These are phyloP conservation scores for Leptocoma aspasia DNA, from an alignment of 2,113 vertebrate species.

Conservation along the genomic window DNA sequence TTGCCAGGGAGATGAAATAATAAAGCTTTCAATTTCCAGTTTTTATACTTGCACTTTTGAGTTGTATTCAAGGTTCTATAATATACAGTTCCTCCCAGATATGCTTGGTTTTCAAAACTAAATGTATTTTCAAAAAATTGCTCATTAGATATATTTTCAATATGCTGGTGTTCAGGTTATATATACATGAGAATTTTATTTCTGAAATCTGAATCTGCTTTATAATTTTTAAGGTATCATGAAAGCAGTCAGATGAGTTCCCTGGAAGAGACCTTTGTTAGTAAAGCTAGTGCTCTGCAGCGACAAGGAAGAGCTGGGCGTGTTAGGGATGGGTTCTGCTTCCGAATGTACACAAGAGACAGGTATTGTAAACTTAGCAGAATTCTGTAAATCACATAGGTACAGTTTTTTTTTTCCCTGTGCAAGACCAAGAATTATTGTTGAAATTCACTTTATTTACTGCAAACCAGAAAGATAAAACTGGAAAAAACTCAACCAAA, in stretches of 20 bases:
- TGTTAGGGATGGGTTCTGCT: conserved; percentile 90
- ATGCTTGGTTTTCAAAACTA: neutral
- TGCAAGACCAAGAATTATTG: neutral
- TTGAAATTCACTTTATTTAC: neutral
- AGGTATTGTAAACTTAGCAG: conserved; percentile 57
- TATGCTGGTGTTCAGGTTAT: neutral
- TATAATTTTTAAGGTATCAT: conserved; percentile 81
- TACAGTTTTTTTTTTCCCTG: neutral
- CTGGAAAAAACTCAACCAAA: neutral
- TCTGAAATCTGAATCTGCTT: neutral
- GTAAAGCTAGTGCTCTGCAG: conserved; percentile 96
- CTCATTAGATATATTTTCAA: neutral
- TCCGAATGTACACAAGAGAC: conserved; percentile 87
- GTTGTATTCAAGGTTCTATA: neutral
- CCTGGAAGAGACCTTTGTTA: conserved; percentile 93
- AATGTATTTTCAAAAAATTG: neutral
- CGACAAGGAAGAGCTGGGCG: conserved; percentile 95
- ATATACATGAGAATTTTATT: neutral
- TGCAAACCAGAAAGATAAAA: neutral
- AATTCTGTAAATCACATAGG: neutral
- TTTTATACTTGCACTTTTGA: neutral
- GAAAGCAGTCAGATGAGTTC: conserved; percentile 99
- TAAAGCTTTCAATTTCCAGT: neutral
- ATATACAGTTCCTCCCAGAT: neutral
- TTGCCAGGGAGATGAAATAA: neutral